Evolutionary conservation across 2,888 invertebrate species (phyloP).

Genomic region (Cataglyphis livida): DNA sequence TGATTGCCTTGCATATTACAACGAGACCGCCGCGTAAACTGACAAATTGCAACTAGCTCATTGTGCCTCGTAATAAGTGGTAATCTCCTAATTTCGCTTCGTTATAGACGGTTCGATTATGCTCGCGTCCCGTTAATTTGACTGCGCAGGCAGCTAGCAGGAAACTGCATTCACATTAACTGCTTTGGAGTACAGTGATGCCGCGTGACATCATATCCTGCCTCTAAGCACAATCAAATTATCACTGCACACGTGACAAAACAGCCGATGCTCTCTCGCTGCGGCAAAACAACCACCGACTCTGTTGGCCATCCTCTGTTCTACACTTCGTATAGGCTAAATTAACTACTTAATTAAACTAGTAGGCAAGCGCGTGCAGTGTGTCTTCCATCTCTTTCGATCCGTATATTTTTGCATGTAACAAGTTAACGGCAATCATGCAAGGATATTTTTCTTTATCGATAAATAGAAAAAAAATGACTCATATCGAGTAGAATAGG

Average conservation of each 20-base stretch:
- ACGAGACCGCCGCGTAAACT: constrained; percentile 21
- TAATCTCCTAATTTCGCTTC: constrained; percentile 66
- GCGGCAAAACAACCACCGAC: constrained; percentile 58
- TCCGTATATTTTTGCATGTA: constrained; percentile 6
- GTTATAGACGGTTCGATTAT: constrained; percentile 50
- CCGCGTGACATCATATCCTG: constrained; percentile 59
- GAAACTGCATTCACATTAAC: constrained; percentile 65
- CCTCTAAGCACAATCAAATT: constrained; percentile 65
- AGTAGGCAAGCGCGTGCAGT: constrained; percentile 17
- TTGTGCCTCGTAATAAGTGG: constrained; percentile 61
- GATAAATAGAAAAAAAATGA: neutral
- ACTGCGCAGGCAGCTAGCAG: constrained; percentile 57
- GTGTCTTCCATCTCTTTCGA: too few relatives aligned
- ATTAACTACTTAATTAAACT: constrained; percentile 67
- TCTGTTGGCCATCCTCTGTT: constrained; percentile 23
- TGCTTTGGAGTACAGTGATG: constrained; percentile 55
- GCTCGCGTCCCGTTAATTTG: constrained; percentile 67
- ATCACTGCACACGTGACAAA: constrained; percentile 65
- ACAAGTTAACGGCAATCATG: neutral
- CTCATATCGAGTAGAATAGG: too few relatives aligned
- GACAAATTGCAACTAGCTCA: constrained; percentile 54
- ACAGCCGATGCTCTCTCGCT: constrained; percentile 53
- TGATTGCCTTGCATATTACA: constrained; percentile 47
- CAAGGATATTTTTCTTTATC: neutral
- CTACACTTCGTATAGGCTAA: constrained; percentile 18